phyloP scores from a whole-genome alignment of 1,140 invertebrate genomes.

The Druon quercuslanigerum region DNA sequence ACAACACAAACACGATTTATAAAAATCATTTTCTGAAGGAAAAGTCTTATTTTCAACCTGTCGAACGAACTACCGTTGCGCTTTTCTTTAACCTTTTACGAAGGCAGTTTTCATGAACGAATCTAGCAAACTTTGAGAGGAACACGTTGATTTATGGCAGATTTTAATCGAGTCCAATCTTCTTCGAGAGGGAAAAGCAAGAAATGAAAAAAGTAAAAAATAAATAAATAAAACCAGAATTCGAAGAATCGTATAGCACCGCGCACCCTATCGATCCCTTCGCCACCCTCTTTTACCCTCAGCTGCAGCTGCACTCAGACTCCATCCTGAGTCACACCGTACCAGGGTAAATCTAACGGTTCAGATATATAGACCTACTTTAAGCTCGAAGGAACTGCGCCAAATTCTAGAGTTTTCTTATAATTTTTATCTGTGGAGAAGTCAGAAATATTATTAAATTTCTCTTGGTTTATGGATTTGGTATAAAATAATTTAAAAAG shows the following conservation, averaged over 20 bases:
- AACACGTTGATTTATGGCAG: slow-evolving; percentile 15
- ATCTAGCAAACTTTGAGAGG: not conserved
- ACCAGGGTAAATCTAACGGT: slow-evolving; percentile 27
- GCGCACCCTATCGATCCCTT: slow-evolving; percentile 25
- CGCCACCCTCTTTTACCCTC: slow-evolving; percentile 7
- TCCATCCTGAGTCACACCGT: slow-evolving; percentile 18
- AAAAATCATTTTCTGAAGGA: not conserved
- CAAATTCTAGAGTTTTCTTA: slow-evolving; percentile 3
- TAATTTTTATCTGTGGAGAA: not conserved
- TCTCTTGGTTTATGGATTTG: not conserved
- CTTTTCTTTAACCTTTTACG: not conserved
- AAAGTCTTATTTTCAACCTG: not conserved
- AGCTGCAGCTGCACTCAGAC: slow-evolving; percentile 23
- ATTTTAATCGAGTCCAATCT: slow-evolving; percentile 24
- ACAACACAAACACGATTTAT: too few species aligned
- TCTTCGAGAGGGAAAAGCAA: not conserved
- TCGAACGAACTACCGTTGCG: not conserved
- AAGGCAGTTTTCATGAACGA: slow-evolving; percentile 2
- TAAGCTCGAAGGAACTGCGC: slow-evolving; percentile 12
- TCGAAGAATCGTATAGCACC: slow-evolving; percentile 15
- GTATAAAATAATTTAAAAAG: not conserved
- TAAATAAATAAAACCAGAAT: slow-evolving; percentile 7
- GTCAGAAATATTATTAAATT: not conserved
- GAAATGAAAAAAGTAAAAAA: not conserved
- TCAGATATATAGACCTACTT: slow-evolving; percentile 16